Evolutionary conservation across 2,797 vertebrate genomes (phyloP), one percentile per base, ranked within the genome.

Genomic region (Knipowitschia caucasica): DNA sequence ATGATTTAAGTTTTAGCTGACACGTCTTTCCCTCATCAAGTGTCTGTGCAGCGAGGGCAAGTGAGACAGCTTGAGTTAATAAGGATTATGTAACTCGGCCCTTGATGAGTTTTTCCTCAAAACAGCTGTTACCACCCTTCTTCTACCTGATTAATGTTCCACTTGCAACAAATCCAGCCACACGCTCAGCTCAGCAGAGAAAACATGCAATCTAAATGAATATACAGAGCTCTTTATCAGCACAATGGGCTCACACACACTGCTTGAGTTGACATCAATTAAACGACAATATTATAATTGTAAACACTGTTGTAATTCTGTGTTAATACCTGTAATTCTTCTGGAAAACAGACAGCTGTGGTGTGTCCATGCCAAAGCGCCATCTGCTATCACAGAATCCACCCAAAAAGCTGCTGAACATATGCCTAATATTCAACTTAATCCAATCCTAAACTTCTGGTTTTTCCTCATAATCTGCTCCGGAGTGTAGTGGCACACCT

Each of bases 81-180:
- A 79, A 86, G 80, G 81, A 80, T 89, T 87, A 89, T 56, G 69
- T 73, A 83, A 84, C 75, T 10, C n/a, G 21, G 56, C 63, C 62
- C 77, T 85, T 89, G 81, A 90, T 89, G 83, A 88, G 87, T 89
- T 89, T 88, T 87, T 80, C 75, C 71, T 86, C 73, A 79, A 88
- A 88, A 77, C 86, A 89, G 86, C 81, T 88, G 86, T 85, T 78
- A 66, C 81, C 71, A 71, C 66, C 60, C 69, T 75, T 34, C 36
- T 58, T 60, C 64, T 58, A 85, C 84, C 82, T 86, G 79, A 88
- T 89, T 88, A 88, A 84, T 31, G 26, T 69, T 80, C 59, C 71
- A 72, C 56, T 79, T 65, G 54, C 27, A 53, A 68, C 66, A 74
- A 83, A 83, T 86, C 82, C 76, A 63, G 62, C 24, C 2, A 25